These are phyloP conservation scores for Alfaro cultratus DNA, from an alignment of 2,797 vertebrate genomes.

Conservation along the genomic window DNA sequence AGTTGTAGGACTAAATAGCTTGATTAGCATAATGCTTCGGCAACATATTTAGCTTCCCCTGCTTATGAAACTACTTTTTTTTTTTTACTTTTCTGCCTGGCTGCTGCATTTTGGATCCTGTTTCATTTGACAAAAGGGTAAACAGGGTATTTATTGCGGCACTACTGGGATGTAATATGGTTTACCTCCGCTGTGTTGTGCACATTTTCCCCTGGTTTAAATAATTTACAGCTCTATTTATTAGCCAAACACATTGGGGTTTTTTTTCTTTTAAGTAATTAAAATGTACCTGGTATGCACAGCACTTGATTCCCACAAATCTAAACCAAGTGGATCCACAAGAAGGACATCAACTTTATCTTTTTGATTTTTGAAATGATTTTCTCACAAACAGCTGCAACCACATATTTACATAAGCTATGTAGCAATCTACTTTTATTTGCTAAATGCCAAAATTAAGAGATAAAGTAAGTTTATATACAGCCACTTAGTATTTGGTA, in stretches of 20 bases:
- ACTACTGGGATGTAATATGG: constrained; percentile 41
- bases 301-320: constrained; percentile 62
- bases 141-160: constrained; percentile 69
- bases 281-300: constrained; percentile 60
- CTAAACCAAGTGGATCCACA: constrained; percentile 67
- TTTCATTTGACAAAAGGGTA: constrained; percentile 69
- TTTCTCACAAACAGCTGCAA: not conserved
- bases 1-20: constrained; percentile 70
- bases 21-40: constrained; percentile 78
- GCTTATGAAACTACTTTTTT: constrained; percentile 36
- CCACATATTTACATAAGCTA: not conserved
- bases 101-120: constrained; percentile 41
- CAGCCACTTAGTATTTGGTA: not conserved
- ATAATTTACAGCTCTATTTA: constrained; percentile 44
- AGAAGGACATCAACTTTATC: not conserved
- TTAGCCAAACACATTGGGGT: constrained; percentile 56
- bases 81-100: constrained; percentile 28
- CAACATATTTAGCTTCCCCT: constrained; percentile 64
- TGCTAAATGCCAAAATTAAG: not conserved
- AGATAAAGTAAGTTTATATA: not conserved
- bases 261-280: constrained; percentile 56
- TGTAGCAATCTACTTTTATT: not conserved
- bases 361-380: not conserved
- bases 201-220: constrained; percentile 46
- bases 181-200: constrained; percentile 45